These are phyloP conservation scores for Hyalella azteca DNA, from an alignment of 2,888 invertebrate species.

Conservation along the genomic window DNA sequence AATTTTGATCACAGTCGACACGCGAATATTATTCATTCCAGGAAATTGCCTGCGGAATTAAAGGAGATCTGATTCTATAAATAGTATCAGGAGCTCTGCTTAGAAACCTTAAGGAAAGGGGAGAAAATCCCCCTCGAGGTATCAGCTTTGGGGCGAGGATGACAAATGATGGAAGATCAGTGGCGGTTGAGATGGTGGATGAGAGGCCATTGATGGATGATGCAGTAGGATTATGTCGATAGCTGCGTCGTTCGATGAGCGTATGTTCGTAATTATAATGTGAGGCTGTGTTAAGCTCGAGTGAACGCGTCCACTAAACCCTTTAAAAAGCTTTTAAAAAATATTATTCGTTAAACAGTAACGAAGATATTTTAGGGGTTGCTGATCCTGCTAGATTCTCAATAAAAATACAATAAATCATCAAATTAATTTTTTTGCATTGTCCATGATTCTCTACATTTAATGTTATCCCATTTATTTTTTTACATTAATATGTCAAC, in stretches of 20 bases:
- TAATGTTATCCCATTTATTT: no score
- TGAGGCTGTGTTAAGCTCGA: background rate
- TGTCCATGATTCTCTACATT: no score
- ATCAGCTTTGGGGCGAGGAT: background rate
- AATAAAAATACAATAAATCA: background rate
- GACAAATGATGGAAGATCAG: background rate
- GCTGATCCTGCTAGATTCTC: background rate
- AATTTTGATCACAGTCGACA: no score
- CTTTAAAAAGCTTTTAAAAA: background rate
- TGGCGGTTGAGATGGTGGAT: background rate
- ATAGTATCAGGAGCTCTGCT: background rate
- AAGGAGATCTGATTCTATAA: background rate
- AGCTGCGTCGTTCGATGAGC: background rate
- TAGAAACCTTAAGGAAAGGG: background rate
- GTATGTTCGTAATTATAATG: background rate
- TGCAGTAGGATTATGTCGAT: background rate
- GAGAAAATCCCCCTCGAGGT: background rate
- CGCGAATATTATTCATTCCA: background rate
- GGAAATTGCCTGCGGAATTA: background rate
- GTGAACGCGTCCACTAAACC: background rate
- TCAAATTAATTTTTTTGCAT: no score
- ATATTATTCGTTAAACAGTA: background rate
- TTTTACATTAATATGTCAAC: no score
- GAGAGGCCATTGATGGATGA: slow-evolving; percentile 26
- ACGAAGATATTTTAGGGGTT: background rate